Conservation (phyloP, 2,797 vertebrate species). For the Hybognathus amarus region DNA sequence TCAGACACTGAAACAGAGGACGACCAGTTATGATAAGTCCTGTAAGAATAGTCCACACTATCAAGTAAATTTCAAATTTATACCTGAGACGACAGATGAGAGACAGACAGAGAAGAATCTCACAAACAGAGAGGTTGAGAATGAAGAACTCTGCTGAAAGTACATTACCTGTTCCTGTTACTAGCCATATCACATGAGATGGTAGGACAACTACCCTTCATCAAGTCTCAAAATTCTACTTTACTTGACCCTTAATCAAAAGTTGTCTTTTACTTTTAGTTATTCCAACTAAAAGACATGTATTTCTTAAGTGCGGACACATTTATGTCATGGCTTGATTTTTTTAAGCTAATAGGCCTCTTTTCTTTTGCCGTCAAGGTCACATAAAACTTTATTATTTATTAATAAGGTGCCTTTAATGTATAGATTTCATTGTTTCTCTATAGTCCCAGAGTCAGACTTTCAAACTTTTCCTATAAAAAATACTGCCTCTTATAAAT, state of each 20-base stretch:
- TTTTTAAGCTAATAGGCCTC: background rate
- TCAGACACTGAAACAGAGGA: slow-evolving; percentile 8
- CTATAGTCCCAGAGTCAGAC: background rate
- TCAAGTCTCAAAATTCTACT: background rate
- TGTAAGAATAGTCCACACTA: background rate
- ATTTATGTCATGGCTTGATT: background rate
- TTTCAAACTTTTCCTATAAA: background rate
- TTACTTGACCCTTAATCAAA: background rate
- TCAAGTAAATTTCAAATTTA: rapidly evolving
- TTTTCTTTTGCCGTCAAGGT: background rate
- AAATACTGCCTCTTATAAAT: background rate
- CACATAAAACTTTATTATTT: background rate
- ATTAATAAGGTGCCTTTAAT: background rate
- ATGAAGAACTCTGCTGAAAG: slow-evolving; percentile 2
- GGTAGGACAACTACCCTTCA: background rate
- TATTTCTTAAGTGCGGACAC: background rate
- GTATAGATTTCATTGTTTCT: background rate
- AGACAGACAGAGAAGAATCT: background rate
- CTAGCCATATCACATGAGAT: background rate
- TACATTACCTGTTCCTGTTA: background rate
- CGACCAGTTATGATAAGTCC: background rate
- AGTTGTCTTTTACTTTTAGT: background rate
- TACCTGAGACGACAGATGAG: background rate
- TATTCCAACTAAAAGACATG: background rate
- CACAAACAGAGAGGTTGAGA: background rate